These are phyloP conservation scores for Ailurus styani DNA, from an alignment of 2,113 vertebrate genomes.

Conservation along the genomic window DNA sequence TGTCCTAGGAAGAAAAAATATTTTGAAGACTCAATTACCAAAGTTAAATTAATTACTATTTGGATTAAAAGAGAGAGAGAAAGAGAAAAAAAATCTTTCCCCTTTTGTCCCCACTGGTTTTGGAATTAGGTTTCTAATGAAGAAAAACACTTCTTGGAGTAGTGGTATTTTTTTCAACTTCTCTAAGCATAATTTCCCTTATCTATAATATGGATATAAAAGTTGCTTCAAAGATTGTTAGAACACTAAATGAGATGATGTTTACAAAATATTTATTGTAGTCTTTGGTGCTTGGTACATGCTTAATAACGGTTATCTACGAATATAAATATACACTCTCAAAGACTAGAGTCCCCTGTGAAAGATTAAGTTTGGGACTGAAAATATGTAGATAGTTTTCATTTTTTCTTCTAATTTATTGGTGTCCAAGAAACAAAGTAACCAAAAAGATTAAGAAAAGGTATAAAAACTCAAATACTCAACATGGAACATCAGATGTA, in stretches of 20 bases:
- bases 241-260: background rate
- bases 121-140: background rate
- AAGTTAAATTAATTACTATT: background rate
- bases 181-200: background rate
- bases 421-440: background rate
- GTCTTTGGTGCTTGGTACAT: background rate
- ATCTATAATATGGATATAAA: background rate
- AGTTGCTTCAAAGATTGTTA: background rate
- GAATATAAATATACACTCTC: background rate
- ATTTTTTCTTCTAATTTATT: background rate
- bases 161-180: background rate
- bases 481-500: background rate
- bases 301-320: background rate
- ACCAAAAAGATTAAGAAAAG: background rate
- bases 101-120: background rate
- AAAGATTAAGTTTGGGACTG: background rate
- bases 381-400: background rate
- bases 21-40: background rate
- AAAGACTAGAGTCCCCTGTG: background rate
- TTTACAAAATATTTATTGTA: background rate
- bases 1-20: conserved; percentile 57
- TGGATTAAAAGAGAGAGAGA: background rate
- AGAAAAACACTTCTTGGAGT: background rate
- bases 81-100: background rate
- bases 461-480: background rate